Evolutionary conservation across 2,888 invertebrate genomes (phyloP), one percentile per base, ranked within the genome.

Genomic region (Acleris holmiana): DNA sequence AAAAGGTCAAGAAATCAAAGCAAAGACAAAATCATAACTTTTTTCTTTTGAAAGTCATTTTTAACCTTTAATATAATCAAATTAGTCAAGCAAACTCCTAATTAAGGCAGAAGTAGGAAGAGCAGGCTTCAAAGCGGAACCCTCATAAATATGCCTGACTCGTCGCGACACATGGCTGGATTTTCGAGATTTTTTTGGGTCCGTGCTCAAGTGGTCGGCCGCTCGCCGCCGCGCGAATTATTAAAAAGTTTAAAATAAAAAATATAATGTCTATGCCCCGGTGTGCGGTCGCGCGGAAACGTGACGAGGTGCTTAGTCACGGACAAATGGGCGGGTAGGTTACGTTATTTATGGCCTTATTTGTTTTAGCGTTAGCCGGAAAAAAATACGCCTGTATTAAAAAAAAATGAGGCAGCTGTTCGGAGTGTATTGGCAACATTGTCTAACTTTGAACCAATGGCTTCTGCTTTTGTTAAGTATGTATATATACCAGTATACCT

Each of bases 151-250:
- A 75, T 73, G 71, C 71, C 72, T 75, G 75, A 77, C 77, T 82
- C 78, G 82, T 76, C 73, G 84, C 82, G 83, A 82, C 88, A 89
- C 90, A 86, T 86, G 91, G 88, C 75, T 82, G 80, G 80, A 83
- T 85, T 87, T 89, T 85, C 79, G 82, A 84, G 83, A 83, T 86
- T 89, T 91, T 79, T 90, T 90, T 84, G 85, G 87, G 88, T 84
- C 81, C 90, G 88, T 88, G 87, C 86, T 91, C 84, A 74, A 90
- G 91, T 85, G 89, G 79, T 80, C 82, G 85, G 79, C 85, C 84
- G 84, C 78, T 78, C 57, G 71, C 70, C 61, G 82, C 78, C 85
- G 89, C 85, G 90, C 85, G 85, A 91, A 89, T 88, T 90, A 89
- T 87, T 88, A 87, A 88, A 88, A 88, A 85, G 85, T 83, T 88